Base-by-base conservation (phyloP, 2,888 invertebrate genomes). In the Epinotia nisella region DNA sequence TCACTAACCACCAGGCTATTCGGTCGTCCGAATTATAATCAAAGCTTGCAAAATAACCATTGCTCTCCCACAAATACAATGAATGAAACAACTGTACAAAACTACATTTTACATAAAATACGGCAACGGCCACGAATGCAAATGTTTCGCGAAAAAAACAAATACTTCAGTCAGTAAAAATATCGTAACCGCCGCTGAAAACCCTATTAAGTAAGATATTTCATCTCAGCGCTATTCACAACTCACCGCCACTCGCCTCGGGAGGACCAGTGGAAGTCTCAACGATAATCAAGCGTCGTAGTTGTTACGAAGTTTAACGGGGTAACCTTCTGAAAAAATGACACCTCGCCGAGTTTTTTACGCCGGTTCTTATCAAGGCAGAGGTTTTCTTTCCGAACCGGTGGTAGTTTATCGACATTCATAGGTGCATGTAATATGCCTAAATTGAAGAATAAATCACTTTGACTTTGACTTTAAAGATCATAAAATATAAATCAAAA, bases 171-270 rank as follows among this genome's bases (percentile, higher is more conserved):
- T 49, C n/a, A 49, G 49, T 5, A n/a, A 49, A 5, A n/a, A 13
- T 3, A 49, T 7, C 49, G 5, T n/a, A 15, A 49, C 49, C 5
- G 49, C 49, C n/a, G 5, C 4, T 49, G 49, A 49, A 49, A 49
- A n/a, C 49, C 49, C n/a, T 49, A 49, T 49, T 49, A 49, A 49
- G 49, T n/a, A 7, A n/a, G 49, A 49, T 49, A 49, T 49, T 49
- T 49, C 49, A 49, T 49, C n/a, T 49, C 49, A 4, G n/a, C 7
- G 49, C 49, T 15, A 49, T n/a, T n/a, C 49, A 5, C n/a, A n/a
- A 49, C n/a, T 49, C 49, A 49, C 49, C 15, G 49, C 5, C 49
- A n/a, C n/a, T 49, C n/a, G 49, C 1, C 49, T 49, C 49, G n/a
- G n/a, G 15, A 0, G 4, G 5, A 49, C 49, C 49, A n/a, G 49